Base-by-base conservation (phyloP, 1,140 invertebrate species). In the Battus philenor region DNA sequence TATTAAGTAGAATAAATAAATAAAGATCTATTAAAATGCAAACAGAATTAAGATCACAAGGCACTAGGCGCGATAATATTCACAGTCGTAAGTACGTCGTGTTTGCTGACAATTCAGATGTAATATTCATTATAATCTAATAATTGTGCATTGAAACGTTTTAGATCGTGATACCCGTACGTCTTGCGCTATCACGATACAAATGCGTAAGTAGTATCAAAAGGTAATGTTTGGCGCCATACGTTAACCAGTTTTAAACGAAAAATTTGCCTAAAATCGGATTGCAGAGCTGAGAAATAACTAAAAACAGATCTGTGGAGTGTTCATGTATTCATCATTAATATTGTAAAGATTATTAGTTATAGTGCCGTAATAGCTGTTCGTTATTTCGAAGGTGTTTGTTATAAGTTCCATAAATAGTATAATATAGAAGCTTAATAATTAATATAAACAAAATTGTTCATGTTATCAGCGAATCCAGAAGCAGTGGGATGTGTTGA, bases 401-500 rank as follows among this genome's bases (percentile, higher is more conserved):
- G n/a, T n/a, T n/a, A n/a, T n/a, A n/a, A n/a, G n/a, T n/a, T n/a
- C n/a, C n/a, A n/a, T n/a, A n/a, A n/a, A n/a, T n/a, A n/a, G n/a
- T n/a, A n/a, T n/a, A n/a, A n/a, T n/a, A n/a, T n/a, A n/a, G n/a
- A n/a, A n/a, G n/a, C n/a, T n/a, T n/a, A n/a, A n/a, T n/a, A n/a
- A n/a, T n/a, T n/a, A n/a, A n/a, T n/a, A n/a, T n/a, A n/a, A n/a
- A n/a, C n/a, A n/a, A n/a, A n/a, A n/a, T n/a, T n/a, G n/a, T n/a
- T n/a, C n/a, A n/a, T n/a, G n/a, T n/a, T n/a, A 56, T 31, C 76
- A 88, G 87, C 87, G 46, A 88, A 89, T 55, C 87, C 88, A 30
- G 86, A 89, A 26, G 74, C 86, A 2, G 87, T 84, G 81, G 89
- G 89, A 47, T 90, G 88, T 54, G 92, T 97, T 60, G 96, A 97